These are phyloP conservation scores for Anabas testudineus DNA, from an alignment of 2,797 vertebrate species.

Conservation along the genomic window DNA sequence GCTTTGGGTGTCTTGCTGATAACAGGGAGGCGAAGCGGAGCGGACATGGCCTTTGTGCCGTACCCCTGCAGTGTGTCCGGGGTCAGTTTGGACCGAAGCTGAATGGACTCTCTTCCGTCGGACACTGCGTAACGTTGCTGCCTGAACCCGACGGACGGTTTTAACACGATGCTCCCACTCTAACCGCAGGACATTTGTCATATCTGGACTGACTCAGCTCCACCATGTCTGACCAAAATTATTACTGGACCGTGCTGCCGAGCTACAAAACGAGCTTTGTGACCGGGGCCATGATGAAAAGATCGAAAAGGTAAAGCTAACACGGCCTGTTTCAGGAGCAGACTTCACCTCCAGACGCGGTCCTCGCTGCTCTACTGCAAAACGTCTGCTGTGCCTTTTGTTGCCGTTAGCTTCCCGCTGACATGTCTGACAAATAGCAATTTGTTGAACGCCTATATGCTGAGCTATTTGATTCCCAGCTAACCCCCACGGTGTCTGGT, in stretches of 20 bases:
- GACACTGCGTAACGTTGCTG: conserved; percentile 53
- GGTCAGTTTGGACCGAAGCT: conserved; percentile 63
- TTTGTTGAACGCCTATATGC: conserved; percentile 61
- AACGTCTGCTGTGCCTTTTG: conserved; percentile 10
- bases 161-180: conserved; percentile 34
- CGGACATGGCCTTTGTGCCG: conserved; percentile 62
- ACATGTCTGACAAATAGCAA: conserved; percentile 37
- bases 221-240: conserved; percentile 84
- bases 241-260: conserved; percentile 86
- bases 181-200: conserved; percentile 33
- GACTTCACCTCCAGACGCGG: no score
- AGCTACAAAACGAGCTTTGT: conserved; percentile 87
- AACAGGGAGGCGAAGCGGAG: not conserved
- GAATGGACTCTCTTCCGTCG: conserved; percentile 64
- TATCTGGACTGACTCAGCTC: conserved; percentile 34
- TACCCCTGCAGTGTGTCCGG: conserved; percentile 28
- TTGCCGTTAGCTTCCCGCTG: conserved; percentile 52
- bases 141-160: conserved; percentile 48
- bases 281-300: conserved; percentile 84
- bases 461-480: conserved; percentile 25
- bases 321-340: not conserved
- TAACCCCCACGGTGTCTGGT: conserved; percentile 3
- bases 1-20: conserved; percentile 1
- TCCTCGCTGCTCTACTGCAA: not conserved
- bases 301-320: conserved; percentile 79